These are phyloP conservation scores for Coendou prehensilis DNA, from an alignment of 2,797 vertebrate genomes.

Conservation along the genomic window DNA sequence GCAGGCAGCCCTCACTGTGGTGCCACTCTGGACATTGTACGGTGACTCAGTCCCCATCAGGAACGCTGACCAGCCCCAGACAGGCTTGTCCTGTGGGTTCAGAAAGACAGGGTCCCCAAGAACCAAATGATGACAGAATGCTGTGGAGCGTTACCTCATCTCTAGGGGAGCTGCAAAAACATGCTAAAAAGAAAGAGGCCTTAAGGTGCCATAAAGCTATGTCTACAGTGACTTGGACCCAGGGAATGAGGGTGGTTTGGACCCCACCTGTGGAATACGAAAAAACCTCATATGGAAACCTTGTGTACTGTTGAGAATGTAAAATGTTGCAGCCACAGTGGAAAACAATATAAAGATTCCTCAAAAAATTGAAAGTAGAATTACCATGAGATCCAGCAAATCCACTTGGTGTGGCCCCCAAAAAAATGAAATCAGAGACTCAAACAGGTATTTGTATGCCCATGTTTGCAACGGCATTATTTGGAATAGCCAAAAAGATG, in stretches of 20 bases:
- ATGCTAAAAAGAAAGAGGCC: neutral
- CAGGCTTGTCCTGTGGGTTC: neutral
- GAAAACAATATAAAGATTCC: neutral
- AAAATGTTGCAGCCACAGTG: neutral
- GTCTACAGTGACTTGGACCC: neutral
- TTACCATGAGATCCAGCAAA: neutral
- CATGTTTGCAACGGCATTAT: neutral
- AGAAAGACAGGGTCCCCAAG: neutral
- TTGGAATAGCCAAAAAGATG: neutral
- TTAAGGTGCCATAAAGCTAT: neutral
- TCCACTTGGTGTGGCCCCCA: neutral
- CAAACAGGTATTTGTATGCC: neutral
- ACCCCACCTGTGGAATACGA: neutral
- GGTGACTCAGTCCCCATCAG: neutral
- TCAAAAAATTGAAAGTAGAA: neutral
- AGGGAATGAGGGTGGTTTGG: neutral
- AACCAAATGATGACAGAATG: neutral
- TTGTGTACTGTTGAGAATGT: neutral
- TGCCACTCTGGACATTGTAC: neutral
- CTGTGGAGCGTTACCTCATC: neutral
- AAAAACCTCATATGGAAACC: neutral
- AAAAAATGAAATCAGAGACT: neutral
- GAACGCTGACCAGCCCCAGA: neutral
- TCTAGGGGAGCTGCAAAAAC: neutral
- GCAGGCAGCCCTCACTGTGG: neutral